phyloP scores from a whole-genome alignment of 2,888 invertebrate genomes.

The Cheilosia impressa region DNA sequence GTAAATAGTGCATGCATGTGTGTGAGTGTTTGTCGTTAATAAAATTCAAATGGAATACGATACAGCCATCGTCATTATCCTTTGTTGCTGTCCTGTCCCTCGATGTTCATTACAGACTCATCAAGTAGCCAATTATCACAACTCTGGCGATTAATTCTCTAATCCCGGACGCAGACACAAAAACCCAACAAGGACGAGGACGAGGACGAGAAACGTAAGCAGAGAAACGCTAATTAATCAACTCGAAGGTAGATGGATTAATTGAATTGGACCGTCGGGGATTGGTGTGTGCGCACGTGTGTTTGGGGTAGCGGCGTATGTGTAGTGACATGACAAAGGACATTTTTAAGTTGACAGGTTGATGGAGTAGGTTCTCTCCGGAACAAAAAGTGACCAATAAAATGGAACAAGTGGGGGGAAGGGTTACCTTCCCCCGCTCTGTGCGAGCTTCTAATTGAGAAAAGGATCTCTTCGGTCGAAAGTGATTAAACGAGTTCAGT shows the following conservation, averaged over 20 bases:
- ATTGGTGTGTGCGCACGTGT: not conserved
- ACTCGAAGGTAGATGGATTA: conserved; percentile 56
- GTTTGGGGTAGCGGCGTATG: not conserved
- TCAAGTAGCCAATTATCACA: conserved; percentile 55
- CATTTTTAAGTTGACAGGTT: conserved; percentile 64
- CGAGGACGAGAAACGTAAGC: not conserved
- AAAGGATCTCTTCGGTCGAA: no score
- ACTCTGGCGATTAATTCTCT: conserved; percentile 50
- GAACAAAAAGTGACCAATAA: not conserved
- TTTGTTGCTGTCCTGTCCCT: conserved; percentile 6
- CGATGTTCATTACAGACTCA: conserved; percentile 47
- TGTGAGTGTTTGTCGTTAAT: conserved; percentile 13
- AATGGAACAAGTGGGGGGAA: not conserved
- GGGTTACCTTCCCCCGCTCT: not conserved
- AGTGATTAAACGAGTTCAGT: no score
- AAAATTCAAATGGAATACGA: conserved; percentile 12
- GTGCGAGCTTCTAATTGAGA: not conserved
- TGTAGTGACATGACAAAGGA: conserved; percentile 45
- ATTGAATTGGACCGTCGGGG: conserved; percentile 55
- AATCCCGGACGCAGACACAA: conserved; percentile 14
- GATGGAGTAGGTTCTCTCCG: conserved; percentile 7
- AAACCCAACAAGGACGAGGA: not conserved
- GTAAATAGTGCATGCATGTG: not conserved
- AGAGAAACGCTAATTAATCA: conserved; percentile 61
- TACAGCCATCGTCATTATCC: not conserved